A percentile compares a stretch with the other conserved stretches of the same genome.
Evolutionary conservation across 2,888 invertebrate species (phyloP).

Genomic region (Drosophila aldrichi): DNA sequence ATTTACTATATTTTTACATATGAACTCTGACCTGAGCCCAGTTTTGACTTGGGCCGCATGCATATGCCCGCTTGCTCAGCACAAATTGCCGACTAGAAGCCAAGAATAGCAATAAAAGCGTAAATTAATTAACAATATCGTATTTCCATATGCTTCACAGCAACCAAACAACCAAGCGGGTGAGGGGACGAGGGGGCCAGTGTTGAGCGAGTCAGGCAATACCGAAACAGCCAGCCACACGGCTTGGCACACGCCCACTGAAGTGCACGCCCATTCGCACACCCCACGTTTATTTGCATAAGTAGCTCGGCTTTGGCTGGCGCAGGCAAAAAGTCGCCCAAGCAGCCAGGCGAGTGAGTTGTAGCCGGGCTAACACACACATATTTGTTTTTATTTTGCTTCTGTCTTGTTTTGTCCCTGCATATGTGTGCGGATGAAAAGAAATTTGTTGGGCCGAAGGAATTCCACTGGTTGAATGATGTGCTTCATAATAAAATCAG

Average conservation of each 20-base stretch:
- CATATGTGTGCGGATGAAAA: conserved; percentile 41
- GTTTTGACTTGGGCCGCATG: conserved; percentile 61
- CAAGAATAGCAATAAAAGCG: conserved; percentile 63
- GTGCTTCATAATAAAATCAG: conserved; percentile 75
- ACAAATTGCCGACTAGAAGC: conserved; percentile 54
- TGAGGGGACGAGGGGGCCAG: too few species aligned
- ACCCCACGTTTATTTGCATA: conserved; percentile 76
- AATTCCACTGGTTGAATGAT: conserved; percentile 78
- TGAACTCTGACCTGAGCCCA: conserved; percentile 57
- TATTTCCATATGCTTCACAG: conserved; percentile 64
- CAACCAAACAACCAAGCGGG: not conserved
- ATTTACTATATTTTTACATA: conserved; percentile 47
- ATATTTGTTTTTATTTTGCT: conserved; percentile 1
- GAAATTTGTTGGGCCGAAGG: conserved; percentile 41
- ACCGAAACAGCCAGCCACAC: conserved; percentile 38
- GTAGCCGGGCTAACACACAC: conserved; percentile 18
- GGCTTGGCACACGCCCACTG: conserved; percentile 3
- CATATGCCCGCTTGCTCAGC: conserved; percentile 22
- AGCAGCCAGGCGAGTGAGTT: not conserved
- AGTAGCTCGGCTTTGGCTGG: conserved; percentile 56
- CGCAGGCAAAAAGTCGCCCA: not conserved
- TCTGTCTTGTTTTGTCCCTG: conserved; percentile 13
- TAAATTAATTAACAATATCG: conserved; percentile 79
- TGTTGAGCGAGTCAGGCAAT: conserved; percentile 7
- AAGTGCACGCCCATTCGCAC: conserved; percentile 51